Conservation (phyloP, 1,140 invertebrate species). For the Papilio aristodemus region DNA sequence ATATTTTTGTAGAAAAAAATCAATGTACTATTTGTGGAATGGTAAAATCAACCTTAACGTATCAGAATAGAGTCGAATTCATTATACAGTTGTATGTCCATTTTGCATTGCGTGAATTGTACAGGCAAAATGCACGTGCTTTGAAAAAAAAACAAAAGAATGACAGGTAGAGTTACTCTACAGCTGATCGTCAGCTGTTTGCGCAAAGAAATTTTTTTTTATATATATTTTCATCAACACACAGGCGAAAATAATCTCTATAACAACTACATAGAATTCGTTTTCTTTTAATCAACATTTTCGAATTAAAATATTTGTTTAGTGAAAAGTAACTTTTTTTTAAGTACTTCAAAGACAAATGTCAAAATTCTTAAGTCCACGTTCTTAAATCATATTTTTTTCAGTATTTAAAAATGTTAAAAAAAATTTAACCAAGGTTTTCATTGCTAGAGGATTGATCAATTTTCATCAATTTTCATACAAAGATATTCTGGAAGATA, state of each 20-base stretch:
- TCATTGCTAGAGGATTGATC: too few relatives aligned
- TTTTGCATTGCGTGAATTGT: slow-evolving; percentile 44
- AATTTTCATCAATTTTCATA: too few relatives aligned
- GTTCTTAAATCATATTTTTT: too few relatives aligned
- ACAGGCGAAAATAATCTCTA: slow-evolving; percentile 25
- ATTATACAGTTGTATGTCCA: slow-evolving; percentile 30
- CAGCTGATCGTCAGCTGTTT: slow-evolving; percentile 58
- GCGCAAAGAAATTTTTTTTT: slow-evolving; percentile 21
- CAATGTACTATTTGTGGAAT: not conserved
- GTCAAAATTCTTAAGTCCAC: not conserved
- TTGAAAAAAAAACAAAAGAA: slow-evolving; percentile 48
- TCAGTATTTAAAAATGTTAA: too few relatives aligned
- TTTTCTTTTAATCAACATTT: not conserved
- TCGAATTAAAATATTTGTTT: not conserved
- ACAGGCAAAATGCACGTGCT: slow-evolving; percentile 43
- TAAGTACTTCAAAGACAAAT: not conserved
- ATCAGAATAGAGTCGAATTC: slow-evolving; percentile 21
- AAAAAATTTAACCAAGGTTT: too few relatives aligned
- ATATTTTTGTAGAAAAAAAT: slow-evolving; percentile 35
- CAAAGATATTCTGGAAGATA: too few relatives aligned
- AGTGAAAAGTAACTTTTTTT: too few relatives aligned
- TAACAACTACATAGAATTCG: not conserved
- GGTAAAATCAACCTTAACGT: slow-evolving; percentile 26
- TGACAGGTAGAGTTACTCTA: slow-evolving; percentile 49
- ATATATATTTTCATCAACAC: not conserved